Conservation (phyloP, 1,140 invertebrate genomes). For the Aphis craccivora region DNA sequence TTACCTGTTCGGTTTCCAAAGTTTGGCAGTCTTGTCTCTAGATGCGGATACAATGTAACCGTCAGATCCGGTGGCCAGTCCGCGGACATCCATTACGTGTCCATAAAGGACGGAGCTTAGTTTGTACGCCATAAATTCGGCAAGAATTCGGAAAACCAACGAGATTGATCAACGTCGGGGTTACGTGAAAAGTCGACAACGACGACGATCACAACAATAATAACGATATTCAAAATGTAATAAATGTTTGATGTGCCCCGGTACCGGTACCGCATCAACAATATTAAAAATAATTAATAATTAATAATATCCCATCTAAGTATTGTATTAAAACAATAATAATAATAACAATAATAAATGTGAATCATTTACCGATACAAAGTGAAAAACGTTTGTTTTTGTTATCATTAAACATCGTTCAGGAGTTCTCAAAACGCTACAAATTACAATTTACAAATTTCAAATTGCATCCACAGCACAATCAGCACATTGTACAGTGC, state of each 20-base stretch:
- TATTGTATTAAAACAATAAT: background rate
- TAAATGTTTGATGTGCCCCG: background rate
- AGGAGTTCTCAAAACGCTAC: constrained; percentile 5
- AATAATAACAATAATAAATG: background rate
- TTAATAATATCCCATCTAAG: no score
- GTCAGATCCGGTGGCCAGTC: constrained; percentile 72
- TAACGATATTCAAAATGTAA: background rate
- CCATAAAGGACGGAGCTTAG: constrained; percentile 78
- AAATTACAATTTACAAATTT: no score
- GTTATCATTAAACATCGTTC: background rate
- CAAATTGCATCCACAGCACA: background rate
- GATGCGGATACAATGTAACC: constrained; percentile 83
- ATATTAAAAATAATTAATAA: no score
- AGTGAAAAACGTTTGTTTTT: constrained; percentile 13
- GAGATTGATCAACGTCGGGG: background rate
- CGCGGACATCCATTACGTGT: constrained; percentile 85
- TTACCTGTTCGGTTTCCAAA: constrained; percentile 85
- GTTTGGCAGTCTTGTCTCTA: constrained; percentile 82
- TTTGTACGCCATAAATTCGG: constrained; percentile 68
- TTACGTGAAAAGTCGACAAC: background rate
- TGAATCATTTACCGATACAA: background rate
- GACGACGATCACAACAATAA: background rate
- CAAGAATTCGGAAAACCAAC: background rate
- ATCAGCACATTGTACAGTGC: no score
- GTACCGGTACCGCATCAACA: no score